Base-by-base conservation (phyloP, 2,797 vertebrate species). In the Falco columbarius region DNA sequence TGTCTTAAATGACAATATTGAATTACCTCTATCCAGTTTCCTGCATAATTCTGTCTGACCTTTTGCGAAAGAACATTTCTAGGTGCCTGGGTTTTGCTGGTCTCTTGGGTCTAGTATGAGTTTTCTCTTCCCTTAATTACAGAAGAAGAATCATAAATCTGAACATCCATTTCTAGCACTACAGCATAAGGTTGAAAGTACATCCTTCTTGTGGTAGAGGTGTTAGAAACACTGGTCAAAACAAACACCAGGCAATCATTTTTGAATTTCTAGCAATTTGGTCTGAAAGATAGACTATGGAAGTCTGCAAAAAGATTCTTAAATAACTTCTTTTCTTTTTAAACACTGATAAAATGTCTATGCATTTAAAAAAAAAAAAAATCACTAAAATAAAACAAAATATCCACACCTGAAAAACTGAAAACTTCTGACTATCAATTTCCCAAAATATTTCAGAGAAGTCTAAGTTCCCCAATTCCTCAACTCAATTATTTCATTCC, bases 31-130 rank as follows among this genome's bases (percentile, higher is more conserved):
- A 66, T 36, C 24, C 46, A 74, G 14, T 85, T 90, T 70, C 67
- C 61, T 72, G 9, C 58, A 62, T 80, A 85, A 72, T 80, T 86
- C 29, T 85, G 42, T 58, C 58, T 34, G 32, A 87, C 56, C 34
- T 89, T 95, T 77, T 52, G n/a, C n/a, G 32, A 77, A 97, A 77
- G 73, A 91, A 86, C 49, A 71, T 62, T 91, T 62, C 58, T 86
- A 77, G 21, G 26, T 89, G 36, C 80, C 74, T 56, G 15, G 1
- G 7, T 71, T 94, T 88, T 74, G 29, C 56, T 82, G 21, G 34
- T 74, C 85, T 95, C 77, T 85, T 82, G 47, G 42, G 81, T 61
- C 73, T 89, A 83, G 24, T 87, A 80, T 20, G 47, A 80, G 52
- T 54, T 91, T 81, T 71, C 52, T 81, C 30, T 58, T 74, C 40